Base-by-base conservation (phyloP, 2,888 invertebrate species). In the Charanyca ferruginea region DNA sequence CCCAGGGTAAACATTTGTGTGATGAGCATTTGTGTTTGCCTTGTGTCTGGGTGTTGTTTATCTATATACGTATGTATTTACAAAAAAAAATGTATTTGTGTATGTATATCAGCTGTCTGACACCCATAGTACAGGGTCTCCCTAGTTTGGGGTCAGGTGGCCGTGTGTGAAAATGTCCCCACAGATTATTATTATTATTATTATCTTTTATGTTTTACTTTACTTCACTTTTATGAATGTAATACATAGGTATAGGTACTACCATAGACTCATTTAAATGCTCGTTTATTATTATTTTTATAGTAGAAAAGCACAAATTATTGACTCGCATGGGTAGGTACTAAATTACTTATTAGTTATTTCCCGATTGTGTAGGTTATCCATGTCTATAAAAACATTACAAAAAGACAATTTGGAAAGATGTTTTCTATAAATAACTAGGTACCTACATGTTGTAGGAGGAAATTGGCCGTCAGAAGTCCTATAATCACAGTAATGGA, bases 401-500 rank as follows among this genome's bases (percentile, higher is more conserved):
- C 20, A 22, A 54, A 32, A 32, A 7, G 11, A 16, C 3, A 32
- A 59, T 20, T 41, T 62, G 20, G 51, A 45, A 70, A 67, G 23
- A 9, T 23, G 16, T 45, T 44, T 32, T 45, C 64, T 71, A 38
- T 59, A 49, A 49, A 67, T 71, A 68, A 62, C 32, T n/a, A n/a
- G n/a, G n/a, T n/a, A n/a, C n/a, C n/a, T 47, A 38, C 8, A 11
- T 41, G 16, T 71, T 52, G 38, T 18, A n/a, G 41, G 52, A 68
- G 45, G 23, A 63, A 71, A 71, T 52, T 63, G 16, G 16, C 44
- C 16, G 51, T 71, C 45, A 47, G 9, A 67, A 62, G 28, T n/a
- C n/a, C n/a, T 51, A 11, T 71, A 22, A 63, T 52, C 41, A 63
- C 45, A 13, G 41, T 68, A 71, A 47, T 71, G 32, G 68, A 71